phyloP scores from a whole-genome alignment of 2,888 invertebrate genomes.

The Scaptomyza tumidula region DNA sequence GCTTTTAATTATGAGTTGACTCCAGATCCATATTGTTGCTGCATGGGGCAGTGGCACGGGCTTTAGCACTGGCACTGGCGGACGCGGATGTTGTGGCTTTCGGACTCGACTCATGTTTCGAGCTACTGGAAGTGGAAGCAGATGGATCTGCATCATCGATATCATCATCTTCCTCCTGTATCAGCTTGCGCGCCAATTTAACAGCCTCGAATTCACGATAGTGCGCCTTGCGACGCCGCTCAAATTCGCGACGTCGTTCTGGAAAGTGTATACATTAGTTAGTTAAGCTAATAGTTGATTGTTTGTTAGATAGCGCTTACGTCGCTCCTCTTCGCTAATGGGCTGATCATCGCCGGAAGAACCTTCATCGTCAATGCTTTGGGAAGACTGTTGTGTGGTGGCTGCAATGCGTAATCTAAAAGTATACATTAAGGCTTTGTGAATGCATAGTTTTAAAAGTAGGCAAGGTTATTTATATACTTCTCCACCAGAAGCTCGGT shows the following conservation, averaged over 20 bases:
- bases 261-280: slow-evolving; percentile 41
- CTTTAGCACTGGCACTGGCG: slow-evolving; percentile 39
- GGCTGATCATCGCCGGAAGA: slow-evolving; percentile 87
- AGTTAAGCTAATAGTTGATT: neutral
- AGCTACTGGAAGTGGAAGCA: slow-evolving; percentile 52
- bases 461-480: slow-evolving; percentile 81
- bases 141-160: slow-evolving; percentile 39
- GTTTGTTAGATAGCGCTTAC: slow-evolving; percentile 64
- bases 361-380: slow-evolving; percentile 85
- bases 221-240: slow-evolving; percentile 96
- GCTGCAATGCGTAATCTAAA: slow-evolving; percentile 83
- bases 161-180: slow-evolving; percentile 95
- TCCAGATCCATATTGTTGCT: slow-evolving; percentile 57
- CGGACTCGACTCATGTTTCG: slow-evolving; percentile 45
- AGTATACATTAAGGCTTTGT: slow-evolving; percentile 2
- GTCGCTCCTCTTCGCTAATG: slow-evolving; percentile 87
- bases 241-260: slow-evolving; percentile 92
- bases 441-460: neutral
- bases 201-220: slow-evolving; percentile 99
- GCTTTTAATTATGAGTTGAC: slow-evolving; percentile 50
- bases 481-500: slow-evolving; percentile 92
- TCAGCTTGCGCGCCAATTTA: slow-evolving; percentile 94
- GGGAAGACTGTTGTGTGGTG: slow-evolving; percentile 82
- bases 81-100: slow-evolving; percentile 60
- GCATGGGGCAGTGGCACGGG: slow-evolving; percentile 23